Percentiles rank a stretch among this genome's conserved stretches.
Conservation (phyloP, 2,113 vertebrate species). For the Mormyrus iriodes region DNA sequence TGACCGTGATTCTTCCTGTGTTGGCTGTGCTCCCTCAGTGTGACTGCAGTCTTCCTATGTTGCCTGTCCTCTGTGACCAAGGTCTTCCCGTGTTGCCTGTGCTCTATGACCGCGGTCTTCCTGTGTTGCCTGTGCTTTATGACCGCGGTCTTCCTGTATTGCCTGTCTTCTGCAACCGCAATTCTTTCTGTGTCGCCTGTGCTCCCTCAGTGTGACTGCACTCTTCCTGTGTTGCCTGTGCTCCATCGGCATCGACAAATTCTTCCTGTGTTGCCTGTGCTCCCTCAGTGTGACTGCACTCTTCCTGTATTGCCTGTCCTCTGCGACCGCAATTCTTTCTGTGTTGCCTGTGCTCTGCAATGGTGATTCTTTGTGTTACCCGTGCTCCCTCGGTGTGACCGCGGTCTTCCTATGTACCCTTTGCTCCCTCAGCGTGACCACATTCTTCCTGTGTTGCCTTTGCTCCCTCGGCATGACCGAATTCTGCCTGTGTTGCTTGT, state of each 20-base stretch:
- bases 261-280: background rate
- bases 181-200: background rate
- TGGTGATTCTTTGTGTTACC: background rate
- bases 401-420: background rate
- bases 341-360: background rate
- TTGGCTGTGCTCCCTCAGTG: background rate
- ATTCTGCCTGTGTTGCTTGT: background rate
- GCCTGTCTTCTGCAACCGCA: too few relatives aligned
- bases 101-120: background rate
- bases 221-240: background rate
- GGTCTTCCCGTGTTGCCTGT: background rate
- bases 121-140: background rate
- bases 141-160: background rate
- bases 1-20: background rate
- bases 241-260: background rate
- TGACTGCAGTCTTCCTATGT: background rate
- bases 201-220: background rate
- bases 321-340: background rate
- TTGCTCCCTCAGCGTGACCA: background rate
- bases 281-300: background rate
- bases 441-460: background rate
- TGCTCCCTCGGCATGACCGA: background rate
- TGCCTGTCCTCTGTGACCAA: background rate
- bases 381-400: background rate
- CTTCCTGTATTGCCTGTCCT: background rate